phyloP scores from a whole-genome alignment of 1,140 invertebrate species.

The Drosophila sturtevanti region DNA sequence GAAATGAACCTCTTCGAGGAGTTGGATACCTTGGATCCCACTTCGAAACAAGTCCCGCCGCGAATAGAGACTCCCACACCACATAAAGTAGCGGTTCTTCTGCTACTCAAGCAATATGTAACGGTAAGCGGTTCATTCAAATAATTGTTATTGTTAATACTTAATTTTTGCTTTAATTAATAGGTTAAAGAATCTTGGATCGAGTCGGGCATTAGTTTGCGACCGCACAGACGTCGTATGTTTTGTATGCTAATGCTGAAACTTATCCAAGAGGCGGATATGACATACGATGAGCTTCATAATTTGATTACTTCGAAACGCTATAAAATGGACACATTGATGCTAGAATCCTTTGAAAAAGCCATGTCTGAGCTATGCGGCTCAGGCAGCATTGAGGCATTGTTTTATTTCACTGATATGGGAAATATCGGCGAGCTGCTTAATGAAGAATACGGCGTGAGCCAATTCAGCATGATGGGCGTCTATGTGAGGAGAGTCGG shows the following conservation, averaged over 20 bases:
- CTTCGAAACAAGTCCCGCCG: constrained; percentile 49
- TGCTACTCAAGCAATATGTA: constrained; percentile 80
- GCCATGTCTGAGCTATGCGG: constrained; percentile 84
- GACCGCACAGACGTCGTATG: constrained; percentile 81
- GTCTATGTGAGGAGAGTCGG: constrained; percentile 91
- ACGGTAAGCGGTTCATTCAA: constrained; percentile 42
- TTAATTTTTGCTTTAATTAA: background rate
- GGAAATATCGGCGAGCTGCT: constrained; percentile 72
- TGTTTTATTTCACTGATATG: constrained; percentile 87
- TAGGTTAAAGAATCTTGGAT: constrained; percentile 66
- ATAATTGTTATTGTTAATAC: background rate
- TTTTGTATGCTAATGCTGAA: constrained; percentile 87
- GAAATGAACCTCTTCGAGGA: constrained; percentile 67
- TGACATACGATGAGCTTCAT: constrained; percentile 85
- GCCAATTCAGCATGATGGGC: constrained; percentile 85
- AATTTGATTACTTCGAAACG: constrained; percentile 84
- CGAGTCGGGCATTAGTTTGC: constrained; percentile 61
- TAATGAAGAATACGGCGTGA: constrained; percentile 77
- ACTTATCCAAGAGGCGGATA: constrained; percentile 87
- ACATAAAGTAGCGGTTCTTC: constrained; percentile 72
- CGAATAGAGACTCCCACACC: constrained; percentile 75
- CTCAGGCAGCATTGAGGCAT: constrained; percentile 84
- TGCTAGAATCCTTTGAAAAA: constrained; percentile 84
- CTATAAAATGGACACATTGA: constrained; percentile 83
- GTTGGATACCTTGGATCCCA: constrained; percentile 72